phyloP scores from a whole-genome alignment of 2,888 invertebrate species.

The Leucophenga montana region DNA sequence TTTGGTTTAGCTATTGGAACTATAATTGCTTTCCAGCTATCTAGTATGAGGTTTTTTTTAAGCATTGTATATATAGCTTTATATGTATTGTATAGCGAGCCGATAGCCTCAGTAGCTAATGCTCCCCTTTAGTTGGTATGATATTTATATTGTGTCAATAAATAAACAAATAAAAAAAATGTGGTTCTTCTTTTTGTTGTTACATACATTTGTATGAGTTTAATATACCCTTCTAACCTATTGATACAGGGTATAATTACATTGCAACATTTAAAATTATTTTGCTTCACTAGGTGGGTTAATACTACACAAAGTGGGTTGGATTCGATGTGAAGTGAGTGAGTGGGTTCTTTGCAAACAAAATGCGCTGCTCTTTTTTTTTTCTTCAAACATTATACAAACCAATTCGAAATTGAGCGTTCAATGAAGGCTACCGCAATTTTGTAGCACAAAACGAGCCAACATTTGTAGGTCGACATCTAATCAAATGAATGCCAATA shows the following conservation, averaged over 20 bases:
- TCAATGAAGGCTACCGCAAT: background rate
- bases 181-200: too few relatives aligned
- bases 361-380: constrained; percentile 5
- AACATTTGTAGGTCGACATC: background rate
- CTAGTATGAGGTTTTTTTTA: too few relatives aligned
- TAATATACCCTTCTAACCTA: too few relatives aligned
- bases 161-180: too few relatives aligned
- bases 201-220: too few relatives aligned
- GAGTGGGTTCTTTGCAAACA: constrained; percentile 16
- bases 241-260: background rate
- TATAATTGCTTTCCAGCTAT: too few relatives aligned
- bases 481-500: background rate
- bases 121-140: too few relatives aligned
- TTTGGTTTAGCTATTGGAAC: too few relatives aligned
- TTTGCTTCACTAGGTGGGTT: background rate
- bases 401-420: constrained; percentile 7
- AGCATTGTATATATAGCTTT: too few relatives aligned
- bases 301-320: constrained; percentile 5
- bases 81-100: too few relatives aligned
- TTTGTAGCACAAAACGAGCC: background rate
- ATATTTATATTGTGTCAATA: too few relatives aligned
- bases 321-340: background rate
- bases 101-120: too few relatives aligned
- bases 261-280: constrained; percentile 21
- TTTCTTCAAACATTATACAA: constrained; percentile 11